Base-by-base conservation (phyloP, 2,113 vertebrate genomes). In the Motacilla alba region DNA sequence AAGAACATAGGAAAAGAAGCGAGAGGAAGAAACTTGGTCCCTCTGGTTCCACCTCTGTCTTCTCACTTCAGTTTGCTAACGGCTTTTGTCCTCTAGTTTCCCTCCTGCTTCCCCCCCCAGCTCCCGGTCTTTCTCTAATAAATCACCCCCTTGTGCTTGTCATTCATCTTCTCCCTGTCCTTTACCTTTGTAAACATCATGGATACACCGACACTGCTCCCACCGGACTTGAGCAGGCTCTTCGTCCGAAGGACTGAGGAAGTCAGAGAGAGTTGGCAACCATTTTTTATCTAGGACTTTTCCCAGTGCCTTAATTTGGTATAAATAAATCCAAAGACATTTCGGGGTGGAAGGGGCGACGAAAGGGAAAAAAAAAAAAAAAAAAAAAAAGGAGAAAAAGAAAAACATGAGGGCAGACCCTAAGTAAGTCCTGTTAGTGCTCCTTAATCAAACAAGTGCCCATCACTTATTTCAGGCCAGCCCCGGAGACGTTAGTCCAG, bases 201-300 rank as follows among this genome's bases (percentile, higher is more conserved):
- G 46, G 41, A n/a, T 3, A 67, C 39, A 44, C 1, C 3, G 21
- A 50, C 37, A 79, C 35, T 3, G 31, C 39, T 85, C 50, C 33
- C 37, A 50, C 52, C n/a, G 22, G 46, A 87, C 56, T 72, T 78
- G 2, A 43, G 52, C 22, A 39, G 68, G 19, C 49, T 81, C 69
- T 84, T 75, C 56, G 22, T 78, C 56, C 14, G 3, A 81, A 70
- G 23, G 75, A 52, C 76, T 41, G 60, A 87, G 35, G 26, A 83
- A 96, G 33, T 67, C 89, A 81, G 35, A 73, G 30, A 95, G 76
- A 90, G 75, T 44, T 60, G 60, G 83, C 75, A 93, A 95, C 80
- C 80, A 80, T 91, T 82, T 92, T 91, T 92, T 20, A 59, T 35
- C 31, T 58, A 44, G 28, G 17, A 85, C 49, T 90, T 88, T 73